These are phyloP conservation scores for Chromis chromis DNA, from an alignment of 2,797 vertebrate genomes.

Conservation along the genomic window DNA sequence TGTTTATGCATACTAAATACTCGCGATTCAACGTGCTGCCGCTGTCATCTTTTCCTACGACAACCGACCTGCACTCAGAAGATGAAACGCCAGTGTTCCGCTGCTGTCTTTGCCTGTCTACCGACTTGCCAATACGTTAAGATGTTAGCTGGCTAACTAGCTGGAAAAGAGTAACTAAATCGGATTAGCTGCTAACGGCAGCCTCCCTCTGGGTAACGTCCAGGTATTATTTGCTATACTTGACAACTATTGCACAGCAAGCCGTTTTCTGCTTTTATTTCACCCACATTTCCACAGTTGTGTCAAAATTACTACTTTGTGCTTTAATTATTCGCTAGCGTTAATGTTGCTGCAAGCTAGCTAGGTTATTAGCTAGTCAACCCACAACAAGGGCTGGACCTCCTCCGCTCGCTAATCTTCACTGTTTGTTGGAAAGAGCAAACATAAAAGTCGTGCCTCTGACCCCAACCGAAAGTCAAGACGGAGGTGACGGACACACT, in stretches of 20 bases:
- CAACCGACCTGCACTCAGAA: conserved; percentile 34
- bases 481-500: conserved; percentile 36
- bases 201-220: conserved; percentile 36
- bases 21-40: background rate
- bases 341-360: conserved; percentile 47
- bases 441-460: conserved; percentile 13
- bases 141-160: conserved; percentile 79
- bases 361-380: conserved; percentile 27
- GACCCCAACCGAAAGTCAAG: conserved; percentile 8
- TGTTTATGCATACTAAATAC: background rate
- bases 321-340: conserved; percentile 15
- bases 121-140: conserved; percentile 44
- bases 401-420: conserved; percentile 18
- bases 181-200: conserved; percentile 73
- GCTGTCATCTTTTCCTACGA: background rate
- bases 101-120: conserved; percentile 22
- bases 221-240: conserved; percentile 37
- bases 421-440: conserved; percentile 5
- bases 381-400: conserved; percentile 19
- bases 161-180: conserved; percentile 77
- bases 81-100: conserved; percentile 53
- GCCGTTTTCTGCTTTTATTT: background rate
- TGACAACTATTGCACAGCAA: conserved; percentile 5
- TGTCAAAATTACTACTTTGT: conserved; percentile 10
- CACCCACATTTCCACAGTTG: background rate